Evolutionary conservation across 2,113 vertebrate species (phyloP), one percentile per base, ranked within the genome.

Genomic region (Oncorhynchus clarkii): DNA sequence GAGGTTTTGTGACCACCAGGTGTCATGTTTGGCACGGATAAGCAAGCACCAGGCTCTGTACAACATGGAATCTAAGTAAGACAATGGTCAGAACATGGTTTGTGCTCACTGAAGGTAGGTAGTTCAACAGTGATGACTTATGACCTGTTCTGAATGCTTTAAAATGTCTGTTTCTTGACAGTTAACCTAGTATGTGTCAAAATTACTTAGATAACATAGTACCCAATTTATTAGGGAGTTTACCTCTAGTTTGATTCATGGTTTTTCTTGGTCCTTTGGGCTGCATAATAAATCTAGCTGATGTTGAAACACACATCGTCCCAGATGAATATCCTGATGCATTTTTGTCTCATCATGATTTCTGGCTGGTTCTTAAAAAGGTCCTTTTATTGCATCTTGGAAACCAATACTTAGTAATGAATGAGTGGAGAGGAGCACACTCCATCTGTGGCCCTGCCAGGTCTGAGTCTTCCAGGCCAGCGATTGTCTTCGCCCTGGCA

Each of bases 1-100:
- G n/a, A 22, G 6, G 18, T 5, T 62, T 57, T 22, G 7, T 48
- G 34, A 82, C 89, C 90, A 85, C 74, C 26, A 84, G 86, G 67
- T 80, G 86, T 80, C 89, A 27, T 51, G 67, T 57, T 26, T 59
- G 48, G 54, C 80, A 67, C 34, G 22, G 34, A 31, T 73, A 22
- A 16, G n/a, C 59, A 64, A 48, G n/a, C 20, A 24, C 11, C 59
- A 49, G 45, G 9, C 7, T 49, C 1, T 12, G 14, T 16, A 1
- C 26, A 67, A 14, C 14, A 16, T 12, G 7, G n/a, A 27, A 67
- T 67, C 26, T 24, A 27, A 3, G 18, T 59, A 20, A 59, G 1
- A 20, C 0, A 12, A 39, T 70, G 27, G n/a, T 51, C 57, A 71
- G 39, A 45, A 45, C 39, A 45, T 45, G 39, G 39, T 45, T 45